Percentiles rank a stretch among this genome's conserved stretches.
phyloP scores from a whole-genome alignment of 2,797 vertebrate genomes.

The Sardinella longiceps region DNA sequence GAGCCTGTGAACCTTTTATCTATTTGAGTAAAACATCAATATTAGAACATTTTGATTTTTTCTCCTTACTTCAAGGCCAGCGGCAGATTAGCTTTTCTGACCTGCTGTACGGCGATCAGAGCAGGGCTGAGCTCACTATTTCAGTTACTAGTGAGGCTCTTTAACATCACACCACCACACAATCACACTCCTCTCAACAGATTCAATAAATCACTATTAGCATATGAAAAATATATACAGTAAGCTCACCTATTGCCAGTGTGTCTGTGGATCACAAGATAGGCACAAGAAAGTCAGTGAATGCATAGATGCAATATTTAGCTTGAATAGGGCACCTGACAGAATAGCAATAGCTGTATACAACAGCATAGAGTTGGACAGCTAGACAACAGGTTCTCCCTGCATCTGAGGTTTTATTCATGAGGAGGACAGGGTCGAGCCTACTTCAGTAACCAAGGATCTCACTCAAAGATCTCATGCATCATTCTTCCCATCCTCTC shows the following conservation, averaged over 20 bases:
- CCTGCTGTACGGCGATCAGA: not conserved
- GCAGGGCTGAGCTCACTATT: not conserved
- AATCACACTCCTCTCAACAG: not conserved
- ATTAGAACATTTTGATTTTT: not conserved
- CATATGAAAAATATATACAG: too few species aligned
- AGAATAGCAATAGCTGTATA: not conserved
- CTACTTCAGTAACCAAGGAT: too few species aligned
- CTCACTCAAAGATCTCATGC: not conserved
- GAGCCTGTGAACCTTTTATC: conserved; percentile 27
- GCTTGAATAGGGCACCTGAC: not conserved
- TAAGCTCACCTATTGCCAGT: not conserved
- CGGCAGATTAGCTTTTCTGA: conserved; percentile 26
- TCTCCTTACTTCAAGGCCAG: not conserved
- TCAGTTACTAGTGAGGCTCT: not conserved
- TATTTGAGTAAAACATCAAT: conserved; percentile 2
- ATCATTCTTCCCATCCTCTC: not conserved
- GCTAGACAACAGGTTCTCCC: not conserved
- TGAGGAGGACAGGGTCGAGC: too few species aligned
- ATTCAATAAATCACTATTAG: not conserved
- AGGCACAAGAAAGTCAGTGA: not conserved
- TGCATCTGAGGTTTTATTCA: too few species aligned
- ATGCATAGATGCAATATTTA: not conserved
- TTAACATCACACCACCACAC: not conserved
- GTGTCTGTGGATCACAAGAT: not conserved
- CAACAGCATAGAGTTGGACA: not conserved